phyloP scores from a whole-genome alignment of 2,113 vertebrate species.

The Chiloscyllium plagiosum region DNA sequence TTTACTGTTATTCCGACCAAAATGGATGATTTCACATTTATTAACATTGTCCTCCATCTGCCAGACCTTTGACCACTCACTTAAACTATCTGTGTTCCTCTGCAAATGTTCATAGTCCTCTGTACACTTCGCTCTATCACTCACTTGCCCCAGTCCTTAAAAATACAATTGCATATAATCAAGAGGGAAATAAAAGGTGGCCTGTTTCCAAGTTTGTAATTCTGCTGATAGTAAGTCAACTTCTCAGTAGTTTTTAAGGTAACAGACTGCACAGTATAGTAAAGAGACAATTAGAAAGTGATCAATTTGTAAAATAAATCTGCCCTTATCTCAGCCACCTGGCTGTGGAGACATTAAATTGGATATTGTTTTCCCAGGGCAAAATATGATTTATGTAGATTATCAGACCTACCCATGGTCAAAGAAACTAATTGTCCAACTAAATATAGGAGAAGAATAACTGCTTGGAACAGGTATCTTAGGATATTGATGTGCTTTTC shows the following conservation, averaged over 20 bases:
- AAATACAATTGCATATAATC: not conserved
- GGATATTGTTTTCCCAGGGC: not conserved
- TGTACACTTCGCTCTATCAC: no score
- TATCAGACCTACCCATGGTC: no score
- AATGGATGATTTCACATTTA: no score
- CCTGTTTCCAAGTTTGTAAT: not conserved
- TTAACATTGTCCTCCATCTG: no score
- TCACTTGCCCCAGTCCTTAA: not conserved
- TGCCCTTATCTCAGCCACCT: not conserved
- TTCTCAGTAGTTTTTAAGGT: not conserved
- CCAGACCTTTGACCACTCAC: no score
- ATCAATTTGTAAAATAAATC: not conserved
- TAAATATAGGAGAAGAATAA: not conserved
- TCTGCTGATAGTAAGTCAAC: not conserved
- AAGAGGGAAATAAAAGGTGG: not conserved
- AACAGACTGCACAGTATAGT: not conserved
- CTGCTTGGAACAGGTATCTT: not conserved
- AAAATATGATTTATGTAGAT: no score
- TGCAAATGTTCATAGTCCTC: no score
- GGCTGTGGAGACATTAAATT: not conserved
- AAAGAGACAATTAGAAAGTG: not conserved
- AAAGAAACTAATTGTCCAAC: not conserved
- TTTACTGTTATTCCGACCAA: no score
- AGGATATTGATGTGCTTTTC: not conserved
- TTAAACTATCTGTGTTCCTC: no score